Evolutionary conservation across 2,113 vertebrate genomes (phyloP).

Genomic region (Noctilio leporinus): DNA sequence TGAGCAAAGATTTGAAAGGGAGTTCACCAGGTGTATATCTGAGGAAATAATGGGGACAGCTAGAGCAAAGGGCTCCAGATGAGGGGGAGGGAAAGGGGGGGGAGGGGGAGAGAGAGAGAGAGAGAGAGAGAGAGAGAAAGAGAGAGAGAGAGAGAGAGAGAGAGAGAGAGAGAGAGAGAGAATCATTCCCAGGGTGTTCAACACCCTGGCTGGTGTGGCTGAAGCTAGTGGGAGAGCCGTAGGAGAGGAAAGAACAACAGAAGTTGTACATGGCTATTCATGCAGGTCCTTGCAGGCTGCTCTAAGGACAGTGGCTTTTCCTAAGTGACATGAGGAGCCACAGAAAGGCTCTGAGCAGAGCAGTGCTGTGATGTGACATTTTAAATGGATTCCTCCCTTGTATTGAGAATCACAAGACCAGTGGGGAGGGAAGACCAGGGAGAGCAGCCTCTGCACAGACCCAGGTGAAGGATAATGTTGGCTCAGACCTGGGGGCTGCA

Average conservation of each 20-base stretch:
- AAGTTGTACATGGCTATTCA: fast-evolving
- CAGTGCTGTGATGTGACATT: neutral
- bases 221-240: neutral
- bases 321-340: neutral
- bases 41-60: neutral
- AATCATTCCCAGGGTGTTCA: neutral
- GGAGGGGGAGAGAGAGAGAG: neutral
- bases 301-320: neutral
- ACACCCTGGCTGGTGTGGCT: neutral
- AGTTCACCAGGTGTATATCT: neutral
- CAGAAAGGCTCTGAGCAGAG: neutral
- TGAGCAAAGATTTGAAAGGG: neutral
- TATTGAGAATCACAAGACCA: no score
- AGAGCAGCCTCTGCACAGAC: neutral
- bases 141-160: neutral
- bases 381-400: neutral
- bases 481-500: neutral
- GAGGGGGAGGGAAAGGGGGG: neutral
- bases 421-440: no score
- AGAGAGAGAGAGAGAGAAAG: no score
- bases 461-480: neutral
- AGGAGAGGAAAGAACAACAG: neutral
- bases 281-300: neutral
- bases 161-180: neutral
- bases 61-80: neutral